These are phyloP conservation scores for Amazona vittata DNA, from an alignment of 2,113 vertebrate genomes.

Conservation along the genomic window DNA sequence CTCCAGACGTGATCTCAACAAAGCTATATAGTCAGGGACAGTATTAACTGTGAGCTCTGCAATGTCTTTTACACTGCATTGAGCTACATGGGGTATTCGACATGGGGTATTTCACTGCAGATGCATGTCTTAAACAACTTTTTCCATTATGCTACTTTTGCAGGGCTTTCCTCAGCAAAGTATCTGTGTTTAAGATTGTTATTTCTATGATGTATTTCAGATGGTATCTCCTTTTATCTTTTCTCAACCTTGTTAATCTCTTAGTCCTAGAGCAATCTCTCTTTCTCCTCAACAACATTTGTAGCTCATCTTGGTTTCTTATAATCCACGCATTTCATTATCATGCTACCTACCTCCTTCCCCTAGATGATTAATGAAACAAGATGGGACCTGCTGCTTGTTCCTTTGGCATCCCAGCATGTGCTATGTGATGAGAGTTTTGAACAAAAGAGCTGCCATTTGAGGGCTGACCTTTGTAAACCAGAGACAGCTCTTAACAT, in stretches of 20 bases:
- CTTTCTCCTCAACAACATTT: neutral
- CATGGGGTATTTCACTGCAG: neutral
- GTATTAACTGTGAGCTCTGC: neutral
- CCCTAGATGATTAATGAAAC: neutral
- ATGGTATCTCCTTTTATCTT: neutral
- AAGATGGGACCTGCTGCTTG: neutral
- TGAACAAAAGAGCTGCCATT: conserved; percentile 22
- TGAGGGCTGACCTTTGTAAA: conserved; percentile 21
- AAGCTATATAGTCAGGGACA: neutral
- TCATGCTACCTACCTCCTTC: neutral
- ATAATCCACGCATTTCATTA: neutral
- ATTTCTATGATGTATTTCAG: neutral
- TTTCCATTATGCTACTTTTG: neutral
- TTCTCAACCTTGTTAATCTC: neutral
- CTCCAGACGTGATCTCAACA: neutral
- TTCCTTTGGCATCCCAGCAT: conserved; percentile 9
- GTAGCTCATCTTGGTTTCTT: neutral
- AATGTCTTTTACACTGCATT: neutral
- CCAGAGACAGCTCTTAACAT: neutral
- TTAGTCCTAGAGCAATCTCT: neutral
- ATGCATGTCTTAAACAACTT: neutral
- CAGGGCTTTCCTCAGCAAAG: neutral
- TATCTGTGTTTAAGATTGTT: neutral
- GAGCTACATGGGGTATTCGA: neutral
- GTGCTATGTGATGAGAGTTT: neutral